phyloP scores from a whole-genome alignment of 2,113 vertebrate species.

The Vidua chalybeata region DNA sequence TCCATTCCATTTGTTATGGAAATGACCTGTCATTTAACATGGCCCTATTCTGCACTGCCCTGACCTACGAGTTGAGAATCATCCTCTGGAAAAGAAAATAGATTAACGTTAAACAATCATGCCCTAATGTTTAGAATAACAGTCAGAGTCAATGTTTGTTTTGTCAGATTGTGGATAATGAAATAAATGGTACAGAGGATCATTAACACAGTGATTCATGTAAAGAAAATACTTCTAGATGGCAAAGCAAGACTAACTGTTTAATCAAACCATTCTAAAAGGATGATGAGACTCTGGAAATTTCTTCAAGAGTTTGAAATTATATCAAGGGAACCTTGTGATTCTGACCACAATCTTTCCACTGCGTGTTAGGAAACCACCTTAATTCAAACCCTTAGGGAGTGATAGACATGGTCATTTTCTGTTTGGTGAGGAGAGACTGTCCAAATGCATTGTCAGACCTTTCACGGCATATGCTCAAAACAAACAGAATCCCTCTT shows the following conservation, averaged over 20 bases:
- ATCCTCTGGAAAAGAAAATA: conserved; percentile 6
- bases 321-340: not conserved
- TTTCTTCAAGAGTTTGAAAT: not conserved
- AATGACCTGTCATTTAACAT: conserved; percentile 1
- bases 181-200: not conserved
- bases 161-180: not conserved
- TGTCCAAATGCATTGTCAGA: not conserved
- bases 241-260: not conserved
- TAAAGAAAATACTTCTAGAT: not conserved
- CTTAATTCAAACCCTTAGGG: not conserved
- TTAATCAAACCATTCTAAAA: not conserved
- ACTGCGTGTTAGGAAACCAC: not conserved
- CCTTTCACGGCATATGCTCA: not conserved
- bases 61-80: not conserved
- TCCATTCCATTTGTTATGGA: conserved; percentile 13
- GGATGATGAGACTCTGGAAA: not conserved
- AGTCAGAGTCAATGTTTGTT: not conserved
- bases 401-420: not conserved
- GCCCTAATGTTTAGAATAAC: not conserved
- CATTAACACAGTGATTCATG: not conserved
- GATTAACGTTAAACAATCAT: not conserved
- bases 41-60: not conserved
- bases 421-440: not conserved
- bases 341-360: not conserved
- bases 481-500: not conserved